Conservation (phyloP, 2,113 vertebrate species). For the Carassius auratus region DNA sequence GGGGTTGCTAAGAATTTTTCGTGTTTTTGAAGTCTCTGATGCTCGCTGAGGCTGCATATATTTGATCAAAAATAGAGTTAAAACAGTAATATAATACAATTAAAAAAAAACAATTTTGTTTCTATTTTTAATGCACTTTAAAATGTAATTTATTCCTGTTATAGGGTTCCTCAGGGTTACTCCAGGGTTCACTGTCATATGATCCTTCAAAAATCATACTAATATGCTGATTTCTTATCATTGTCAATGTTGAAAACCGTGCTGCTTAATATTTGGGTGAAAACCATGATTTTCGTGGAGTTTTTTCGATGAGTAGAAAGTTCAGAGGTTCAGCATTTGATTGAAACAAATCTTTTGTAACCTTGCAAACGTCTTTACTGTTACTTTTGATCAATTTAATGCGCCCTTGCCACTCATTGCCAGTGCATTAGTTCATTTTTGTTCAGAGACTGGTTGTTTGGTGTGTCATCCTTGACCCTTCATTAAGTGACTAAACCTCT, state of each 20-base stretch:
- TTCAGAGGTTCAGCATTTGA: not conserved
- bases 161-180: too few species aligned
- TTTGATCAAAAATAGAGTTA: not conserved
- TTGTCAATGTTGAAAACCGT: too few species aligned
- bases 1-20: not conserved
- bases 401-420: not conserved
- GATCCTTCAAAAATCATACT: too few species aligned
- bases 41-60: not conserved
- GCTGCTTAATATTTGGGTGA: not conserved
- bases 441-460: not conserved
- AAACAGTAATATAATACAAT: not conserved
- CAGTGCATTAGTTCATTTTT: not conserved
- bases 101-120: not conserved
- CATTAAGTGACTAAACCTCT: slow-evolving; percentile 21
- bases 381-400: not conserved
- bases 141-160: too few species aligned
- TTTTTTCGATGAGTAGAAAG: too few species aligned
- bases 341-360: not conserved
- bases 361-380: not conserved
- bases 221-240: too few species aligned
- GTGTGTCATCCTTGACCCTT: slow-evolving; percentile 26
- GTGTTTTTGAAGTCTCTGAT: not conserved
- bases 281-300: too few species aligned
- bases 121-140: too few species aligned
- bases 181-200: too few species aligned